A percentile compares a stretch with the other conserved stretches of the same genome.
Evolutionary conservation across 2,888 invertebrate species (phyloP).

Genomic region (Acholoe squamosa): DNA sequence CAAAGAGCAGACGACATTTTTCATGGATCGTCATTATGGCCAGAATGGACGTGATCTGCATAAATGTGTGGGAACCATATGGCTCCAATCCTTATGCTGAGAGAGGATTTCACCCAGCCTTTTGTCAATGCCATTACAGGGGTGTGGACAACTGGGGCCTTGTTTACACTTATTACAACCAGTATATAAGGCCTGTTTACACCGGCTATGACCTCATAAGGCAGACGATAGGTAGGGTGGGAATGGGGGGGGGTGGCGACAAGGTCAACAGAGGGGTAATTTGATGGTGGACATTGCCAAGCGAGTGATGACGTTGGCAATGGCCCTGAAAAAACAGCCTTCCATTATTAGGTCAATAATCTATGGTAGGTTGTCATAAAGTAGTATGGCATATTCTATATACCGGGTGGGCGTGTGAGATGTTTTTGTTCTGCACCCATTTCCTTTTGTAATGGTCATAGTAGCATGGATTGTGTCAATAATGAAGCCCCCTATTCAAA

Average conservation of each 20-base stretch:
- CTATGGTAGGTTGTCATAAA: not conserved
- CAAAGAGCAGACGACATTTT: not conserved
- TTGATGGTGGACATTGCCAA: not conserved
- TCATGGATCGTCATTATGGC: not conserved
- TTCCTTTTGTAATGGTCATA: no score
- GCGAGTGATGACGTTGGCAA: not conserved
- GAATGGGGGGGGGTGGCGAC: not conserved
- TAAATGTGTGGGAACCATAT: no score
- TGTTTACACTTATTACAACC: not conserved
- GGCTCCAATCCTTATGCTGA: no score
- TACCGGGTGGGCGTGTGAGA: no score
- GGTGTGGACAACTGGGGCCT: not conserved
- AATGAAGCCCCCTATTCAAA: no score
- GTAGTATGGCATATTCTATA: not conserved
- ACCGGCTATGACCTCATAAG: not conserved
- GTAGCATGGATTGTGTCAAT: no score
- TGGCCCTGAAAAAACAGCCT: not conserved
- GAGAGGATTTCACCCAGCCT: not conserved
- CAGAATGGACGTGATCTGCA: no score
- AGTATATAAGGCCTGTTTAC: not conserved
- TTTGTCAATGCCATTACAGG: slow-evolving; percentile 5
- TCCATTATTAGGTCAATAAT: not conserved
- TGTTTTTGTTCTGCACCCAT: no score
- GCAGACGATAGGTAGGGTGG: not conserved
- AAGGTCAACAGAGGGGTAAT: not conserved